Percentiles rank a stretch among this genome's conserved stretches.
Evolutionary conservation across 2,113 vertebrate species (phyloP).

Genomic region (Uria aalge): DNA sequence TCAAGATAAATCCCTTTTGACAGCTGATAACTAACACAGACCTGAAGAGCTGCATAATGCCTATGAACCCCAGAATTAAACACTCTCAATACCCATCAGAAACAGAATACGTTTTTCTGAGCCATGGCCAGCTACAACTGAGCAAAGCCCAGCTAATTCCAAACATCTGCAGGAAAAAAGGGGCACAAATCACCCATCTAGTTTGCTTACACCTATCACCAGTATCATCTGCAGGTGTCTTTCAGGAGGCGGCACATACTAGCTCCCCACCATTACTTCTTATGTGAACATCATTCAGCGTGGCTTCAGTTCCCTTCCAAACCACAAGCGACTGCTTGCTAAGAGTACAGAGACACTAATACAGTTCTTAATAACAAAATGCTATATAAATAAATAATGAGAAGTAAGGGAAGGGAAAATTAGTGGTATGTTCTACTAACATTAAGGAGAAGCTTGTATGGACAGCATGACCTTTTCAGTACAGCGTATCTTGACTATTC

Average conservation of each 20-base stretch:
- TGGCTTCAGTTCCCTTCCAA: not conserved
- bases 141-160: not conserved
- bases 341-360: not conserved
- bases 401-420: not conserved
- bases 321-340: not conserved
- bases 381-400: not conserved
- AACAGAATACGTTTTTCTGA: not conserved
- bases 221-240: not conserved
- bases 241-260: not conserved
- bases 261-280: not conserved
- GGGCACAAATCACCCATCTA: not conserved
- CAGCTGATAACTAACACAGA: not conserved
- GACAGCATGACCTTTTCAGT: not conserved
- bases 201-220: not conserved
- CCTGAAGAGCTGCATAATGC: not conserved
- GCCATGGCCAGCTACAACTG: not conserved
- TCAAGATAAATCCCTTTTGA: not conserved
- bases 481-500: not conserved
- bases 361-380: not conserved
- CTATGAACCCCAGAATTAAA: not conserved
- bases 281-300: accelerated
- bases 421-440: not conserved
- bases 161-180: not conserved
- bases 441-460: not conserved
- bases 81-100: not conserved